Evolutionary conservation across 2,888 invertebrate species (phyloP), one percentile per base, ranked within the genome.

Genomic region (Amphipoea lucens): DNA sequence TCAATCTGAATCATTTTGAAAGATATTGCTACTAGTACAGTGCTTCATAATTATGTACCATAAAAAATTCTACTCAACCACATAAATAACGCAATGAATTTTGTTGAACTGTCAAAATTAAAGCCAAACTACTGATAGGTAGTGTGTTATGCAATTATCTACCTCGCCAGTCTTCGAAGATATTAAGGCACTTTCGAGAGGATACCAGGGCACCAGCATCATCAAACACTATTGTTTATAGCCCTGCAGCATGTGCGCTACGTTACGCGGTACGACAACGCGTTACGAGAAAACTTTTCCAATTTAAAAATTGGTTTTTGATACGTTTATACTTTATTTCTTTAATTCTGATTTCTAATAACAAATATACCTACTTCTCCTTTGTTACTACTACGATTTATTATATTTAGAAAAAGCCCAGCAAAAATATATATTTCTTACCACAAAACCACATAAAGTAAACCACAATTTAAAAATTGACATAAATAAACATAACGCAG

Each of bases 401-500:
- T 12, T 62, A 14, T 1, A 9, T 48, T 12, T 48, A 45, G 48
- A 48, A 29, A 20, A 67, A 45, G 17, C 23, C 14, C 7, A 4
- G 11, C 11, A n/a, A n/a, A 14, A 23, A 36, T 29, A 4, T 14
- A 42, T 73, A 74, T n/a, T 40, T 36, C 11, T 57, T 51, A 72
- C 54, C 42, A 40, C 57, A 45, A 45, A 45, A 45, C 45, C 11
- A 48, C 4, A 12, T 48, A 54, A 63, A 63, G 29, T 54, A 63
- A 45, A 70, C 23, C n/a, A 36, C 23, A 68, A 40, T 45, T 17
- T 42, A 17, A 82, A 54, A 57, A 23, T 76, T 74, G 70, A 40
- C 74, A 84, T 83, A 71, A 78, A 74, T 78, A 71, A 79, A 73
- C 74, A 42, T 65, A 69, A 11, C 54, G n/a, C 1, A 48, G 29